Evolutionary conservation across 2,888 invertebrate species (phyloP).

Genomic region (Reticulitermes lucifugus): DNA sequence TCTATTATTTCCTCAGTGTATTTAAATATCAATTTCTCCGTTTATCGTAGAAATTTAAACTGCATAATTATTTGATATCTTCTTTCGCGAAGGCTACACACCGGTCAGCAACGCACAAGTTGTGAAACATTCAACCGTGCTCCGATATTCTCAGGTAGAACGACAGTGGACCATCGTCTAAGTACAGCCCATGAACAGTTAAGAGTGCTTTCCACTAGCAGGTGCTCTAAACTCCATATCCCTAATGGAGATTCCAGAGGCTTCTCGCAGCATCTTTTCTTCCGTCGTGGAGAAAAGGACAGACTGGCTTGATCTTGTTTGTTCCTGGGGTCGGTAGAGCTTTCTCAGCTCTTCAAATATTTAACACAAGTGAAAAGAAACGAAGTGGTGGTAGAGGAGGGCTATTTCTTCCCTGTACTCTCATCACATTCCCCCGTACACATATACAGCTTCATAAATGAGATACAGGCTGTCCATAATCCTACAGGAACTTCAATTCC

Average conservation of each 20-base stretch:
- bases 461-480: conserved; percentile 33
- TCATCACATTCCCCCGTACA: conserved; percentile 18
- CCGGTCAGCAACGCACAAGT: too few relatives aligned
- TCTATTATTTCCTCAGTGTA: too few relatives aligned
- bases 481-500: neutral
- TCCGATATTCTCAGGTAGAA: too few relatives aligned
- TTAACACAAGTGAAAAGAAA: conserved; percentile 40
- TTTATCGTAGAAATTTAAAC: too few relatives aligned
- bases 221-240: conserved; percentile 27
- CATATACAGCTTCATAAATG: conserved; percentile 11
- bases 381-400: neutral
- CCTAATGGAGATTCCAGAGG: conserved; percentile 5
- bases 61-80: too few relatives aligned
- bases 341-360: conserved; percentile 41
- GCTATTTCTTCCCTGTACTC: neutral
- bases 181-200: neutral
- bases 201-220: neutral
- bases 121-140: too few relatives aligned
- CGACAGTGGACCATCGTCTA: neutral
- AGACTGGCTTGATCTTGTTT: conserved; percentile 37
- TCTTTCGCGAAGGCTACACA: too few relatives aligned
- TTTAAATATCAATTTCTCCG: too few relatives aligned
- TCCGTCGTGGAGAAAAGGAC: neutral
- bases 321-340: conserved; percentile 28
- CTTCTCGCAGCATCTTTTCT: neutral